A percentile compares a stretch with the other conserved stretches of the same genome.
Evolutionary conservation across 2,113 vertebrate genomes (phyloP).

Genomic region (Peromyscus maniculatus): DNA sequence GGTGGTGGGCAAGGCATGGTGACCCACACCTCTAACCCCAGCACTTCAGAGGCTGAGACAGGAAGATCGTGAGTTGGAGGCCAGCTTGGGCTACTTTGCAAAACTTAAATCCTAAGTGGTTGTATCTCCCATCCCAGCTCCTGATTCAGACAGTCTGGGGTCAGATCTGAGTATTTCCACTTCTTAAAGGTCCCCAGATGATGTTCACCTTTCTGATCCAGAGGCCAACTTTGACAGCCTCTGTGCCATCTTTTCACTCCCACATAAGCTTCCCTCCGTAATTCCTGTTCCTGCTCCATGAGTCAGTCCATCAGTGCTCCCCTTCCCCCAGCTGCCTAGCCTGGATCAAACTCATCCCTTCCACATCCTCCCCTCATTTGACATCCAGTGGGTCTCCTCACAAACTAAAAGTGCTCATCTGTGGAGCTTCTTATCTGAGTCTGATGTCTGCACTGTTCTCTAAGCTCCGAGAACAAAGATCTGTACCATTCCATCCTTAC

Average conservation of each 20-base stretch:
- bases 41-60: background rate
- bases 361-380: fast-evolving
- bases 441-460: background rate
- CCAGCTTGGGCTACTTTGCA: background rate
- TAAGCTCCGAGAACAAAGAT: background rate
- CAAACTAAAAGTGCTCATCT: background rate
- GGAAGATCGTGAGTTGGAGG: background rate
- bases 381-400: background rate
- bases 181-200: background rate
- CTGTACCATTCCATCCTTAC: too few relatives aligned
- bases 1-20: background rate
- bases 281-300: fast-evolving
- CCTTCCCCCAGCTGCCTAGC: background rate
- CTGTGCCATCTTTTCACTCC: fast-evolving
- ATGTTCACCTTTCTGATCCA: background rate
- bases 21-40: background rate
- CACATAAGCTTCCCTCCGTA: fast-evolving
- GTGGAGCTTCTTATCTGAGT: background rate
- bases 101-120: background rate
- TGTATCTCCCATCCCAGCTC: background rate
- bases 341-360: background rate
- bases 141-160: background rate
- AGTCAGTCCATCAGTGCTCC: background rate
- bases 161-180: too few relatives aligned
- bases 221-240: background rate